phyloP scores from a whole-genome alignment of 1,140 invertebrate genomes.

The Helicoverpa zea region DNA sequence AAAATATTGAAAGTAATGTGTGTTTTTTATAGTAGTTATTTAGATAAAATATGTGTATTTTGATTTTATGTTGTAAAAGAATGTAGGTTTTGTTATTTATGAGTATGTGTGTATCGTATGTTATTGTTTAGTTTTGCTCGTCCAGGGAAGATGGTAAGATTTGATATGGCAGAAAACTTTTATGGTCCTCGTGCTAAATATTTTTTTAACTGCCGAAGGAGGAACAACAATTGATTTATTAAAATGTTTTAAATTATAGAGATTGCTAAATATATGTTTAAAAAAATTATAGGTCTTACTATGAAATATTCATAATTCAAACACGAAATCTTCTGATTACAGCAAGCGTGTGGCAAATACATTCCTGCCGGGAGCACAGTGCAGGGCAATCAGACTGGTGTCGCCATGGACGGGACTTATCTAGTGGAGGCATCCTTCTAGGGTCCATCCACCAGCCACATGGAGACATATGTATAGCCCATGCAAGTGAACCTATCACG shows the following conservation, averaged over 20 bases:
- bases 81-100: conserved; percentile 24
- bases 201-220: no score
- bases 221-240: no score
- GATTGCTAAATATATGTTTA: no score
- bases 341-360: conserved; percentile 94
- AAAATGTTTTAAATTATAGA: no score
- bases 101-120: conserved; percentile 40
- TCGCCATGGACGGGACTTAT: conserved; percentile 93
- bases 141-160: conserved; percentile 5
- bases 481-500: conserved; percentile 38
- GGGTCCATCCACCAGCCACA: conserved; percentile 77
- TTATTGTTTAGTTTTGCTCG: conserved; percentile 26
- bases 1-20: conserved; percentile 18
- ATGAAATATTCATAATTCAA: conserved; percentile 26
- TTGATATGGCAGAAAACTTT: not conserved
- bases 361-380: conserved; percentile 92
- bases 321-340: conserved; percentile 65
- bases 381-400: conserved; percentile 92
- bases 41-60: conserved; percentile 15
- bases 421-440: conserved; percentile 94
- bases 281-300: not conserved
- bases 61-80: conserved; percentile 10
- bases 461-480: conserved; percentile 78
- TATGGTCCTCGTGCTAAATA: not conserved
- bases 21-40: conserved; percentile 7